These are phyloP conservation scores for Nixonia krombeini DNA, from an alignment of 1,140 invertebrate species.

Conservation along the genomic window DNA sequence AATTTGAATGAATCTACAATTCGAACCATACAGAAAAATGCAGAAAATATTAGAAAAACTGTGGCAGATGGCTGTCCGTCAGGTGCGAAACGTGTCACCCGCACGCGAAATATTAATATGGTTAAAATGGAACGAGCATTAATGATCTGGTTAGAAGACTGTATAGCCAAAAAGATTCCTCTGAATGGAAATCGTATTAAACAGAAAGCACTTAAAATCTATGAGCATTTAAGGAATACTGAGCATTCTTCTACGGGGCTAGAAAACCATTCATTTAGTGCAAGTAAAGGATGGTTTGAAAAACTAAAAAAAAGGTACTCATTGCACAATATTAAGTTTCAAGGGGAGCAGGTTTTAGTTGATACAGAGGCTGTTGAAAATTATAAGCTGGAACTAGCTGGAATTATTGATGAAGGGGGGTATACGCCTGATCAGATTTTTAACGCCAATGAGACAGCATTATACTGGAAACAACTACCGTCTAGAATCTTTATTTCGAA, in stretches of 20 bases:
- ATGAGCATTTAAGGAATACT: constrained; percentile 35
- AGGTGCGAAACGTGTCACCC: constrained; percentile 26
- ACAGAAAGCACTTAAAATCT: constrained; percentile 46
- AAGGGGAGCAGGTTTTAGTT: constrained; percentile 51
- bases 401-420: constrained; percentile 52
- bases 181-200: constrained; percentile 43
- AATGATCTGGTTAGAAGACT: constrained; percentile 49
- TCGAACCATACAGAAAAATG: constrained; percentile 40
- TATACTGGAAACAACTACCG: constrained; percentile 50
- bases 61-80: constrained; percentile 26
- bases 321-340: constrained; percentile 48
- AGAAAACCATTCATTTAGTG: constrained; percentile 42
- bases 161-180: constrained; percentile 43
- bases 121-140: constrained; percentile 50
- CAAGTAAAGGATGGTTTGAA: constrained; percentile 60
- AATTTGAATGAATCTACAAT: constrained; percentile 41
- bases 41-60: constrained; percentile 30
- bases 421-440: constrained; percentile 49
- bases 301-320: constrained; percentile 49
- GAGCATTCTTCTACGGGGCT: constrained; percentile 15
- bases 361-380: constrained; percentile 53
- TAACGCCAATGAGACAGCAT: constrained; percentile 46
- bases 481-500: constrained; percentile 20
- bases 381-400: constrained; percentile 41
- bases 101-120: constrained; percentile 45